These are phyloP conservation scores for Morelia viridis DNA, from an alignment of 2,797 vertebrate genomes.

Conservation along the genomic window DNA sequence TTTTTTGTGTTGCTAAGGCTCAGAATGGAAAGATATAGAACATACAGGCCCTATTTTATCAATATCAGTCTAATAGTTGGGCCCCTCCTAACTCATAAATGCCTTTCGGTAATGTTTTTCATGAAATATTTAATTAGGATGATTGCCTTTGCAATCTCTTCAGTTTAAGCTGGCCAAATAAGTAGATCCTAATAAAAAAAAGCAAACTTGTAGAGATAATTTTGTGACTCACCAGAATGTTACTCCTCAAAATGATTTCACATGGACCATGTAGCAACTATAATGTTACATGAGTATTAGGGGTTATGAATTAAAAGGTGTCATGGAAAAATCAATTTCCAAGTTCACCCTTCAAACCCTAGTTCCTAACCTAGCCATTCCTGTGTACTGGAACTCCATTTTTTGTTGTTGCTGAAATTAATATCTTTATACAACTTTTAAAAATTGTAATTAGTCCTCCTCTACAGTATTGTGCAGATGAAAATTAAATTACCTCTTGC, in stretches of 20 bases:
- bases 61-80: neutral
- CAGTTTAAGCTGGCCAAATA: constrained; percentile 39
- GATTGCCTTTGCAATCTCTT: neutral
- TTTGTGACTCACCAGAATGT: constrained; percentile 56
- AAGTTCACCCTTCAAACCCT: constrained; percentile 51
- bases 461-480: neutral
- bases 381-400: neutral
- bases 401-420: constrained; percentile 4
- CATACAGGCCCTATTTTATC: constrained; percentile 7
- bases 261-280: constrained; percentile 59
- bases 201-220: constrained; percentile 52
- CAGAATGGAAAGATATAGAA: constrained; percentile 10
- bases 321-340: constrained; percentile 55
- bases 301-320: constrained; percentile 53
- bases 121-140: constrained; percentile 35
- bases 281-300: constrained; percentile 60
- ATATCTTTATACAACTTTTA: neutral
- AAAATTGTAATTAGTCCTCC: neutral
- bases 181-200: neutral
- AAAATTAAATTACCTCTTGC: neutral
- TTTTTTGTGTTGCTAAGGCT: constrained; percentile 13
- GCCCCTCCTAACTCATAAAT: constrained; percentile 18
- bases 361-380: constrained; percentile 11
- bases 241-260: constrained; percentile 54
- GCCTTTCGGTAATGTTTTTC: neutral